Evolutionary conservation across 92 coral and sea anemone genomes (phyloP), one percentile per base, ranked within the genome.

Genomic region (Epizoanthus ramosus): DNA sequence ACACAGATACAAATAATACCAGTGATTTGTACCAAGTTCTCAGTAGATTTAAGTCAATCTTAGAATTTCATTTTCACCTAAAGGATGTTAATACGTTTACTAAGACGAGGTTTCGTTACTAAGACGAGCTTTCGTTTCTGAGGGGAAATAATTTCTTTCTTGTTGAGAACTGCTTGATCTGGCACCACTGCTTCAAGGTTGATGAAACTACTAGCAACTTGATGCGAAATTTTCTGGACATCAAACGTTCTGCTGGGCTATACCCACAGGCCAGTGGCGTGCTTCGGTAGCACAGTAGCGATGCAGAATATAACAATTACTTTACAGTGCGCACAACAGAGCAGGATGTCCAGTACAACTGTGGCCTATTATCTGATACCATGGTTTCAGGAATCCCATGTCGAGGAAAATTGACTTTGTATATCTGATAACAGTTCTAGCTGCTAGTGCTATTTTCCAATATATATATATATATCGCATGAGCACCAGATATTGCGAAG

Each of bases 231-330:
- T 24, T 19, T 60, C 66, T 8, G 8, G 66, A 19, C 66, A 60
- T 60, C 24, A 60, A 60, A 19, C 16, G 66, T 24, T 60, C 66
- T 18, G 66, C 66, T 60, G 66, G 66, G 24, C 66, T 60, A 60
- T 18, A 60, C 66, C 66, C 66, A 60, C 24, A 9, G 23, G 19
- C 66, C 66, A 60, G 24, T 24, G 66, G 66, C 5, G 66, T 60
- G 24, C 23, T 18, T 60, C 66, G 66, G 66, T 60, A 60, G 66
- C 23, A 18, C 24, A 60, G 24, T 19, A 65, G 71, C 13, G 71
- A 37, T 65, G 71, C 37, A 23, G 71, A 65, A 39, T 31, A 19
- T 65, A 31, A 65, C 71, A 23, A 19, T 39, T 23, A 13, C 33
- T 65, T 39, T 65, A 23, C 43, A 65, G 33, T 65, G 71, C 37